phyloP scores from a whole-genome alignment of 2,113 vertebrate genomes.

The Dipodomys ordii region DNA sequence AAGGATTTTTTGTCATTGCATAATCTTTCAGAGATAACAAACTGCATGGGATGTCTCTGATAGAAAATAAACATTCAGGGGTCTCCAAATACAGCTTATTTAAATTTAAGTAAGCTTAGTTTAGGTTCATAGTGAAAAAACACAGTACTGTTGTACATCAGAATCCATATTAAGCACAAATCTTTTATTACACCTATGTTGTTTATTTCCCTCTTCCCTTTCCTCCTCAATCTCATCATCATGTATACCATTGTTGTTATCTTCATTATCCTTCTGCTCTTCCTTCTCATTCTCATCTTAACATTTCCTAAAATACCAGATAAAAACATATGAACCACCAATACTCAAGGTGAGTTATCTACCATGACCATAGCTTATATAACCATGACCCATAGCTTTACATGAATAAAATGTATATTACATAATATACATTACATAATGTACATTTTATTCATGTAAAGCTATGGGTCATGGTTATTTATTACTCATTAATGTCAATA shows the following conservation, averaged over 20 bases:
- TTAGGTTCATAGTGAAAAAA: conserved; percentile 68
- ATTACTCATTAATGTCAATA: conserved; percentile 85
- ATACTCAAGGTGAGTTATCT: too few species aligned
- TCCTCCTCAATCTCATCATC: not conserved
- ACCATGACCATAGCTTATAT: too few species aligned
- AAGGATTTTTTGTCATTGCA: conserved; percentile 81
- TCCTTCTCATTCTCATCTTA: conserved; percentile 21
- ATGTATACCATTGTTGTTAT: too few species aligned
- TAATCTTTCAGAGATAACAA: conserved; percentile 42
- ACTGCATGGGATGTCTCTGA: conserved; percentile 65
- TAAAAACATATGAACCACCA: too few species aligned
- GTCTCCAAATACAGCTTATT: conserved; percentile 58
- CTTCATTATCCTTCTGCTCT: not conserved
- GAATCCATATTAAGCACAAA: not conserved
- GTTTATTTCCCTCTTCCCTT: not conserved
- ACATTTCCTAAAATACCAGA: conserved; percentile 31
- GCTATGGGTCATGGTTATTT: conserved; percentile 80
- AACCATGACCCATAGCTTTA: too few species aligned
- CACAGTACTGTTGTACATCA: conserved; percentile 38
- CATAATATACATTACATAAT: conserved; percentile 55
- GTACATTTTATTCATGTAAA: conserved; percentile 74
- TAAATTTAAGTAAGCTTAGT: conserved; percentile 60
- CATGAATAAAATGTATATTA: not conserved
- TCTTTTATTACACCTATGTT: conserved; percentile 57
- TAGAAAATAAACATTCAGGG: conserved; percentile 68